Base-by-base conservation (phyloP, 2,113 vertebrate species). In the Microcebus jonahi region DNA sequence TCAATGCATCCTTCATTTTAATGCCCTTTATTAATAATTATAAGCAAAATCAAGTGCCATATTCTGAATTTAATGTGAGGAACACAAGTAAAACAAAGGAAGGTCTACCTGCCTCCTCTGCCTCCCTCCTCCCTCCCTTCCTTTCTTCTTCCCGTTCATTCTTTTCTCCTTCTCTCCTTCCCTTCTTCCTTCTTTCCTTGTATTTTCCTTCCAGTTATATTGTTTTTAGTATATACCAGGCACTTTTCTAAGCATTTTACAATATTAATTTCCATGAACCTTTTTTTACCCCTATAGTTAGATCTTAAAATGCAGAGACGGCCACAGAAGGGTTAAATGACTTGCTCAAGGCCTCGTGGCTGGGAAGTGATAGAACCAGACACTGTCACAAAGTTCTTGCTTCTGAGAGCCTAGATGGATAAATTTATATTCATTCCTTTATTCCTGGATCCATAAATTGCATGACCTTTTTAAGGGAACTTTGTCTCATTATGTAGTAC, bases 171-270 rank as follows among this genome's bases (percentile, higher is more conserved):
- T 23, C 12, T 17, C 55, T n/a, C 31, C 20, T 63, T 20, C 11
- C 36, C 71, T 8, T 9, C 9, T 65, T 50, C 15, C 42, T 53
- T 5, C 31, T 2, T 27, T 6, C 20, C 6, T 42, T 39, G 29
- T 50, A n/a, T 31, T 13, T 61, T 73, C 0, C 36, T 77, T 81
- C 27, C 36, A 3, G 10, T 59, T 68, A 61, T 34, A 21, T 29
- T 80, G 29, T n/a, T 1, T 12, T 59, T 55, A 36, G 25, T 61
- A 6, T n/a, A 31, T 27, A 61, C 34, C 34, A 71, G 1, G 5
- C 2, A 57, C 36, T 55, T 84, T 79, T 57, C 53, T 84, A 91
- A 65, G 45, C 50, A 79, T 36, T 93, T 73, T 76, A 75, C 18
- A 55, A 67, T 48, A 79, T 86, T n/a, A 31, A 23, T n/a, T 82